Base-by-base conservation (phyloP, 2,888 invertebrate species). In the Eupsilia transversa region DNA sequence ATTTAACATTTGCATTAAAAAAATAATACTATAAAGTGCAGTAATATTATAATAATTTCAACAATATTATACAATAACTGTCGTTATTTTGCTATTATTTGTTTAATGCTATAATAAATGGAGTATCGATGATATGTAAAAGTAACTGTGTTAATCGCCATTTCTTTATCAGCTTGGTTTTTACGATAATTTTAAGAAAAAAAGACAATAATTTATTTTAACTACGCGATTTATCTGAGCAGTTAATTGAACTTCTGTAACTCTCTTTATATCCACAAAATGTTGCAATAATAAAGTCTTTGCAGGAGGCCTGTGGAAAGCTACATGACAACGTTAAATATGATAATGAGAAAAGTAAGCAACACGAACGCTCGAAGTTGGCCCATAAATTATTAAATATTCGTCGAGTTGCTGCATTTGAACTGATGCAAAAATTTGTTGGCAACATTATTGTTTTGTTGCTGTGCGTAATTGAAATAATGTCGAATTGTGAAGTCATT, bases 281-380 rank as follows among this genome's bases (percentile, higher is more conserved):
- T 87, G 77, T 75, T 85, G 85, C 91, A 90, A 92, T 90, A 91
- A 92, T 92, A 91, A 92, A 90, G 90, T 89, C 87, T 86, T 88
- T 80, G 79, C 79, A 80, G 64, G 73, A 84, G 86, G 87, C 87
- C 83, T 75, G 74, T 56, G 69, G 80, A 87, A 84, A 83, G 80
- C 81, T 89, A 92, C 91, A 91, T 90, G 91, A 91, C 92, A 93
- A 90, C 90, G 91, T 91, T 89, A 91, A 91, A 93, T 93, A 93
- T 93, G 91, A 85, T 92, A 92, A 93, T 92, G 92, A 91, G 91
- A 82, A 90, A 92, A 91, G 92, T 91, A 92, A 91, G 91, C 87
- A 91, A 91, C 90, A 89, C 86, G 90, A 89, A 89, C 89, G 89
- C 87, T 84, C 79, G 77, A 93, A 93, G 89, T 92, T 93, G 72